These are phyloP conservation scores for Prietella phreatophila DNA, from an alignment of 2,113 vertebrate species.

Conservation along the genomic window DNA sequence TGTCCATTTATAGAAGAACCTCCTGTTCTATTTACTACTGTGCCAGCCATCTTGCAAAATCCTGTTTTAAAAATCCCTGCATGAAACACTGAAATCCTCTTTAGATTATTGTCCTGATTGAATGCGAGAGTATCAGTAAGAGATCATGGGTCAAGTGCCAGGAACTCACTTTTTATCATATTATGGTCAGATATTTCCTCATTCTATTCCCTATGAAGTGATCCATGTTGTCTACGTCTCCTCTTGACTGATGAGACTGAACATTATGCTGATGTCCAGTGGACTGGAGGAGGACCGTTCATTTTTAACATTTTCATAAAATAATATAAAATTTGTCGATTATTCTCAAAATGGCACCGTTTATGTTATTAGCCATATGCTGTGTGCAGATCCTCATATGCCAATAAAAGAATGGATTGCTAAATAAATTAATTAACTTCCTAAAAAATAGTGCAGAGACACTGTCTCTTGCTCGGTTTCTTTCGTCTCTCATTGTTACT, in stretches of 20 bases:
- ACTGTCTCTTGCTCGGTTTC: not conserved
- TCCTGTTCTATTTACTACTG: not conserved
- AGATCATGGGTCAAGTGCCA: not conserved
- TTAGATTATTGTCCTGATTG: not conserved
- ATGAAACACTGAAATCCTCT: not conserved
- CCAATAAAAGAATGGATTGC: not conserved
- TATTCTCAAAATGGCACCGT: not conserved
- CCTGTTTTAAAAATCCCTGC: not conserved
- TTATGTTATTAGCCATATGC: slow-evolving; percentile 22
- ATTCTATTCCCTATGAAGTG: not conserved
- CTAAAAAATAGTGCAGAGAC: not conserved
- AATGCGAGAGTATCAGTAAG: not conserved
- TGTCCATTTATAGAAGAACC: not conserved
- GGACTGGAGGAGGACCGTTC: not conserved
- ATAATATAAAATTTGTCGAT: not conserved
- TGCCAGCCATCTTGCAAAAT: not conserved
- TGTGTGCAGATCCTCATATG: not conserved
- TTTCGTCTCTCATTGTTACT: slow-evolving; percentile 19
- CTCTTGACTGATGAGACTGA: not conserved
- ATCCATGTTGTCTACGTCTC: not conserved
- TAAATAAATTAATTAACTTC: not conserved
- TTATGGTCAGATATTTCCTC: not conserved
- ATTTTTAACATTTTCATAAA: not conserved
- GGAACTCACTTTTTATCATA: not conserved
- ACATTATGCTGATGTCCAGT: not conserved